Percentiles rank a stretch among this genome's conserved stretches.
Conservation (phyloP, 2,113 vertebrate species). For the Electrona antarctica region DNA sequence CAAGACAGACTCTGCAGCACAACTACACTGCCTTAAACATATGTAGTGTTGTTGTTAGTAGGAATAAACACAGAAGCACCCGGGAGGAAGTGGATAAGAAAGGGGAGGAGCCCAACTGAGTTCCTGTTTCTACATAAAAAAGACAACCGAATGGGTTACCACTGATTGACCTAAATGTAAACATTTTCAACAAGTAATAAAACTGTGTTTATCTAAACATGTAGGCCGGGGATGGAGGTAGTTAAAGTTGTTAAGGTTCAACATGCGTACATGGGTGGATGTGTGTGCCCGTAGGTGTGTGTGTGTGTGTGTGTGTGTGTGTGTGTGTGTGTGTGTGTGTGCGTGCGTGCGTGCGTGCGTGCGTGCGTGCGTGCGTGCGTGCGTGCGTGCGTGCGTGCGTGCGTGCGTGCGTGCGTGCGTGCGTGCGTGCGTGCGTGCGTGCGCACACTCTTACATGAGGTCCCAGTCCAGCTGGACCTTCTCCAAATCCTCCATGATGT, state of each 20-base stretch:
- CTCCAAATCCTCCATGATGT: conserved; percentile 87
- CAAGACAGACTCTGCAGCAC: no score
- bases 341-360: conserved; percentile 7
- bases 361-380: not conserved
- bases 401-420: not conserved
- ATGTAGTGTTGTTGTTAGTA: no score
- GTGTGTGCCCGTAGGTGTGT: not conserved
- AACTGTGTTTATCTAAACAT: not conserved
- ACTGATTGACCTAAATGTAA: not conserved
- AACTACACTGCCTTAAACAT: no score
- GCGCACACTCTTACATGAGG: conserved; percentile 87
- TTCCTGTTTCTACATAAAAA: no score
- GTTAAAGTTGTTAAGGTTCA: not conserved
- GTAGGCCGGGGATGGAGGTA: not conserved
- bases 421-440: not conserved
- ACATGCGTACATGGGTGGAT: no score
- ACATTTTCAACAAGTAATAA: not conserved
- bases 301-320: conserved; percentile 3
- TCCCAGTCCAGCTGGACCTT: conserved; percentile 91
- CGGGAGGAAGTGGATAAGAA: no score
- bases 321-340: not conserved
- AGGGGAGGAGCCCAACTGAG: no score
- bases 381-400: not conserved
- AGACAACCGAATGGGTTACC: no score
- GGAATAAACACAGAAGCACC: no score